phyloP scores from a whole-genome alignment of 2,113 vertebrate genomes.

The Saimiri boliviensis region DNA sequence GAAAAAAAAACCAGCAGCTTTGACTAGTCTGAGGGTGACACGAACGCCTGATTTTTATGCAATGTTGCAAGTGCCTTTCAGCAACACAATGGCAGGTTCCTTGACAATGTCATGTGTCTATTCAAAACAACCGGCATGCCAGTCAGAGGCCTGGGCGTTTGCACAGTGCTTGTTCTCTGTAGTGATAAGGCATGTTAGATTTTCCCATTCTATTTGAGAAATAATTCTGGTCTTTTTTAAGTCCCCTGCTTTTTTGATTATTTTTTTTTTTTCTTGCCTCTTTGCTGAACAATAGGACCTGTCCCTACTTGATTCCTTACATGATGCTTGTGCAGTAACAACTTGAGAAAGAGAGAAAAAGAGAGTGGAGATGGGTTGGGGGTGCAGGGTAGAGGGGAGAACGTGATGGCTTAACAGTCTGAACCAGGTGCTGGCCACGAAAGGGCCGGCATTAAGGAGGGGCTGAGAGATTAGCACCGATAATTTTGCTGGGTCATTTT shows the following conservation, averaged over 20 bases:
- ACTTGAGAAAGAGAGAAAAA: slow-evolving; percentile 65
- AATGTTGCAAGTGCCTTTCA: slow-evolving; percentile 65
- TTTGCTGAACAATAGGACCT: slow-evolving; percentile 38
- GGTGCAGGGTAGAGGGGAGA: background rate
- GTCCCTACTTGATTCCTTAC: slow-evolving; percentile 64
- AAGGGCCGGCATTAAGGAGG: slow-evolving; percentile 17
- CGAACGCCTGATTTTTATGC: slow-evolving; percentile 46
- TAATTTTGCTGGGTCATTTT: slow-evolving; percentile 60
- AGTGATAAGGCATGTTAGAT: slow-evolving; percentile 62
- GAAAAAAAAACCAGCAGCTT: slow-evolving; percentile 42
- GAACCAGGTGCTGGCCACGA: slow-evolving; percentile 42
- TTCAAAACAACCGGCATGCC: slow-evolving; percentile 73
- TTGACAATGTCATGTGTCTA: slow-evolving; percentile 68
- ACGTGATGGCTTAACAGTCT: slow-evolving; percentile 66
- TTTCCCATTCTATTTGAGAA: slow-evolving; percentile 70
- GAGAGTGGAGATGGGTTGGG: background rate
- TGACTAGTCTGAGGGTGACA: slow-evolving; percentile 62
- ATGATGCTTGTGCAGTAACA: background rate
- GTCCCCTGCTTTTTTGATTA: slow-evolving; percentile 63
- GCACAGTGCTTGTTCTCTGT: slow-evolving; percentile 64
- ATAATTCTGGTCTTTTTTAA: slow-evolving; percentile 70
- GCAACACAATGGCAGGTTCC: slow-evolving; percentile 67
- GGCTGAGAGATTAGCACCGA: slow-evolving; percentile 52
- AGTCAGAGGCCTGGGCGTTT: slow-evolving; percentile 70
- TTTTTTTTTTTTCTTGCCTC: slow-evolving; percentile 59